A percentile compares a stretch with the other conserved stretches of the same genome.
These are phyloP conservation scores for Odontomyia ornata DNA, from an alignment of 2,888 invertebrate species.

Conservation along the genomic window DNA sequence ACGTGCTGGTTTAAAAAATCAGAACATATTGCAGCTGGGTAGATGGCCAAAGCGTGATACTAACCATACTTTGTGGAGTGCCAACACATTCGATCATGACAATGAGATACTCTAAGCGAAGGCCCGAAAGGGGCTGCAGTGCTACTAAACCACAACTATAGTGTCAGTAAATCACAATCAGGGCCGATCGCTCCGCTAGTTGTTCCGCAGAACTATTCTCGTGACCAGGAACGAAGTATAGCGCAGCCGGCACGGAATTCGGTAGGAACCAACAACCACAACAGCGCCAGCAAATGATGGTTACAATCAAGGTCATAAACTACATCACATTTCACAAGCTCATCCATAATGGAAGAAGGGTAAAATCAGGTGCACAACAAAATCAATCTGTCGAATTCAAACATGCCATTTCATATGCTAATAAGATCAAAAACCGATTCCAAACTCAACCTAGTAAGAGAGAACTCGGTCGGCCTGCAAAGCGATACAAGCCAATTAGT, in stretches of 20 bases:
- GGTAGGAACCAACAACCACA: slow-evolving; percentile 58
- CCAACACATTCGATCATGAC: too few species aligned
- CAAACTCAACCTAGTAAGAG: slow-evolving; percentile 93
- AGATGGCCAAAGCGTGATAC: too few species aligned
- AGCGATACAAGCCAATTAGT: too few species aligned
- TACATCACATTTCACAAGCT: too few species aligned
- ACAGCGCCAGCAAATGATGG: slow-evolving; percentile 60
- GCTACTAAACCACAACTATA: too few species aligned
- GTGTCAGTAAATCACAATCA: slow-evolving; percentile 52
- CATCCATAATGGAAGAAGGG: slow-evolving; percentile 70
- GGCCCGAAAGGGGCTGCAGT: too few species aligned
- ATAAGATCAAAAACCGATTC: slow-evolving; percentile 93
- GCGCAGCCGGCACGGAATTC: slow-evolving; percentile 52
- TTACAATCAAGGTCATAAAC: slow-evolving; percentile 61
- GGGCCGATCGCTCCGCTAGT: slow-evolving; percentile 54
- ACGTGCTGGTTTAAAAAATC: too few species aligned
- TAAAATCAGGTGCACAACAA: slow-evolving; percentile 67
- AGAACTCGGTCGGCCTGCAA: slow-evolving; percentile 69
- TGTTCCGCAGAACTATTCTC: slow-evolving; percentile 60
- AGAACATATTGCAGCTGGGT: too few species aligned
- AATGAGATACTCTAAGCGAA: too few species aligned
- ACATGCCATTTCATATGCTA: too few species aligned
- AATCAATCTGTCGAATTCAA: too few species aligned
- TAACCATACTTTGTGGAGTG: too few species aligned
- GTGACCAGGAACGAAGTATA: slow-evolving; percentile 56